Percentiles rank a stretch among this genome's conserved stretches.
phyloP scores from a whole-genome alignment of 2,797 vertebrate species.

The Anguilla obscura region DNA sequence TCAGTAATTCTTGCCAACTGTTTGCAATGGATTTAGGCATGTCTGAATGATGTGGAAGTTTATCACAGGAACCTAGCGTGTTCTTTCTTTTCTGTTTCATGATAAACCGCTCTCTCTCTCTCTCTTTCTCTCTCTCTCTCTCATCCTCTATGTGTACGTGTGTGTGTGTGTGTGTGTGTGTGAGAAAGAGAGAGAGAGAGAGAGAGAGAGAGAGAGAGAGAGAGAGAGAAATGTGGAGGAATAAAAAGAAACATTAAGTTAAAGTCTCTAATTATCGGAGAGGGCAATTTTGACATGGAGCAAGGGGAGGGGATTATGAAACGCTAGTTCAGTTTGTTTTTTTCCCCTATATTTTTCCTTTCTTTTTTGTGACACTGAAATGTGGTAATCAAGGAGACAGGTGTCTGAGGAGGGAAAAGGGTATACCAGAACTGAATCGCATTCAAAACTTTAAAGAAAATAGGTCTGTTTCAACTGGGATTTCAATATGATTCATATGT shows the following conservation, averaged over 20 bases:
- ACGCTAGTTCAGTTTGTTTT: neutral
- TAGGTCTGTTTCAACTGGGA: neutral
- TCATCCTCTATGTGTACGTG: neutral
- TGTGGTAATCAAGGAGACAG: neutral
- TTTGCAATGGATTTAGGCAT: neutral
- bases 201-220: no score
- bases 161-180: neutral
- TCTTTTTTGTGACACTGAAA: neutral
- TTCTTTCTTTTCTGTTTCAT: neutral
- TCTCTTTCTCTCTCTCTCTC: neutral
- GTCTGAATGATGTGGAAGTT: neutral
- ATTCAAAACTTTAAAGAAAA: neutral
- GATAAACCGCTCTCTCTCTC: neutral
- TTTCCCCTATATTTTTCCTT: neutral
- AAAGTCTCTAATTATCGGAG: neutral
- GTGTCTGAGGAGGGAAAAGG: neutral
- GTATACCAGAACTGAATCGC: neutral
- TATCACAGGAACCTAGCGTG: neutral
- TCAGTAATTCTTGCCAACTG: slow-evolving; percentile 3
- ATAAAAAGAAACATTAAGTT: neutral
- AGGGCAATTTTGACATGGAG: neutral
- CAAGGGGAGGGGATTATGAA: neutral
- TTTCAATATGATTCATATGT: neutral
- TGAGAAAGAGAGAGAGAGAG: no score
- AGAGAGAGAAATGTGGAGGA: neutral